Evolutionary conservation across 2,797 vertebrate genomes (phyloP).

Genomic region (Mormyrops attenuatus): DNA sequence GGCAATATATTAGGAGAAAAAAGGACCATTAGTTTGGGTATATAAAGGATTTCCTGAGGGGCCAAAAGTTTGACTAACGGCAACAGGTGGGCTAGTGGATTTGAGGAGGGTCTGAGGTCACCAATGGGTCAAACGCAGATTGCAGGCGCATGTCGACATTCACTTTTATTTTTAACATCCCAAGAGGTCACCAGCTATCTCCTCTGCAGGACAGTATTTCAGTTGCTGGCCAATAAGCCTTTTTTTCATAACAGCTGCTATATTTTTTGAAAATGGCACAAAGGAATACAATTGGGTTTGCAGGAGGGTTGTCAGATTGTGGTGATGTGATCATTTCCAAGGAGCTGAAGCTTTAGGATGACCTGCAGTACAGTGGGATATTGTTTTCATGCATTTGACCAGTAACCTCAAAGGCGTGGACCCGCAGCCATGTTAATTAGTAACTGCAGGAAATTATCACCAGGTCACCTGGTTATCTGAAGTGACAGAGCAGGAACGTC

Average conservation of each 20-base stretch:
- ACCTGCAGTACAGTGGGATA: neutral
- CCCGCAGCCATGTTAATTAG: neutral
- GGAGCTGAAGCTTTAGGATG: neutral
- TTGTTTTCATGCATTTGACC: neutral
- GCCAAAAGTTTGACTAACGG: constrained; percentile 43
- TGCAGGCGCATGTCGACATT: constrained; percentile 49
- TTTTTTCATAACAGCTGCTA: neutral
- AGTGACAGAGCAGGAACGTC: neutral
- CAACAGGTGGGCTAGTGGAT: constrained; percentile 33
- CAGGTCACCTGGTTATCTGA: neutral
- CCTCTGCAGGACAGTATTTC: constrained; percentile 23
- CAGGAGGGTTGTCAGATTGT: neutral
- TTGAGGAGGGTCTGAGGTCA: constrained; percentile 24
- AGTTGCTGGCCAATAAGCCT: neutral
- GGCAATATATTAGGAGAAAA: neutral
- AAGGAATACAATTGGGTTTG: neutral
- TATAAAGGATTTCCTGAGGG: neutral
- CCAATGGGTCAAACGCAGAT: constrained; percentile 44
- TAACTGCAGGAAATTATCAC: neutral
- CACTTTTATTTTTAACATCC: constrained; percentile 67
- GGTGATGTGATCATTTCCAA: neutral
- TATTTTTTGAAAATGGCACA: neutral
- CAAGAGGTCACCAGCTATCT: constrained; percentile 52
- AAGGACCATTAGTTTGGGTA: neutral
- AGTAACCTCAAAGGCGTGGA: neutral